Base-by-base conservation (phyloP, 2,888 invertebrate genomes). In the Drosophila anomalipes region DNA sequence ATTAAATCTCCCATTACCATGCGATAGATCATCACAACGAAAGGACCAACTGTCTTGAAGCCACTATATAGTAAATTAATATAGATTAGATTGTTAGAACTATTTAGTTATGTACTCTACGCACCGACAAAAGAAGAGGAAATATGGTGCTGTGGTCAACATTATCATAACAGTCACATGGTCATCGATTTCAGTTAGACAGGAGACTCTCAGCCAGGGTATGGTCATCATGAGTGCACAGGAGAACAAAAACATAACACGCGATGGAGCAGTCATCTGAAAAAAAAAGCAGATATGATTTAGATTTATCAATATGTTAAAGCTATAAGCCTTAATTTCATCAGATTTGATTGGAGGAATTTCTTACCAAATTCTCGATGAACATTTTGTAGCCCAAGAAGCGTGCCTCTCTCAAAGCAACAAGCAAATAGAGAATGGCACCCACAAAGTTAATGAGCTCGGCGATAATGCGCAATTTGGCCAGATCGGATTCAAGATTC, bases 11-110 rank as follows among this genome's bases (percentile, higher is more conserved):
- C 98, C 95, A 97, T 97, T 58, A 99, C 97, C 98, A 99, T 99
- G 79, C 99, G 96, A 94, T 99, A 99, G 85, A 99, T 98, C 99
- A 99, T 99, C 82, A 99, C 98, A n/a, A 99, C 99, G 95, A 99
- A 99, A 0, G 99, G 99, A 5, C 99, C 99, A 1, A 99, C 99
- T 0, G 99, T 98, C 94, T 98, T 98, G 93, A 99, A 98, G 19
- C 99, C 99, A 91, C 99, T 98, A 94, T 95, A 52, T 30, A 22
- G 22, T 12, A 41, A n/a, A 12, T 6, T 58, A 6, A 19, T 12
- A 51, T 6, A 28, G 3, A 16, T 54, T 3, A 35, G 16, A 54
- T 26, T 14, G 2, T 0, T 14, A 9, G 4, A 9, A 4, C 39
- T 22, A 41, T 30, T 39, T 6, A n/a, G 3, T 10, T 16, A 12